Base-by-base conservation (phyloP, 2,888 invertebrate genomes). In the Megalurothrips usitatus region DNA sequence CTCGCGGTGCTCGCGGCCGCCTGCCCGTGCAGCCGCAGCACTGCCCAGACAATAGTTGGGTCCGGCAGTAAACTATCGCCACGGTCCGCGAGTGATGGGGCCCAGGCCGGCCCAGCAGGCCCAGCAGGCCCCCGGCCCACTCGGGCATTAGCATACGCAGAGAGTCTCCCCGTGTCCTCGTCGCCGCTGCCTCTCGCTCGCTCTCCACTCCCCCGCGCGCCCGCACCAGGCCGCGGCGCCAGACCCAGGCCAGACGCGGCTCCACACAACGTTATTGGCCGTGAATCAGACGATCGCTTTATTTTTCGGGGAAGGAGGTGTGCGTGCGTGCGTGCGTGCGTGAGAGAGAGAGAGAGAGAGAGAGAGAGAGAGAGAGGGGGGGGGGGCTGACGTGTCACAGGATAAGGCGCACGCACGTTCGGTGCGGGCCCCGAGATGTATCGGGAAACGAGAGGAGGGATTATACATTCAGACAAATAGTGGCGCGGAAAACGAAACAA, bases 401-500 rank as follows among this genome's bases (percentile, higher is more conserved):
- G 23, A 75, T 1, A 11, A 11, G 52, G 14, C 26, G 68, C 68
- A 58, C 17, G n/a, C 3, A 52, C 68, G 68, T 11, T 11, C n/a
- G n/a, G n/a, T n/a, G n/a, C n/a, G 58, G 19, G 58, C 58, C 19
- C 14, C 68, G 68, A 58, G 68, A 11, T 9, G 68, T 23, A 75
- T 75, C 68, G 68, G 68, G 17, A 58, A 75, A 26, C 58, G 58
- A 19, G 19, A 58, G 34, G 19, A 58, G 34, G 34, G n/a, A 75
- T 75, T 75, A 75, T 26, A 75, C 68, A 26, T 26, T 75, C 68
- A 75, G 68, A 75, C 68, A 75, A 75, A 75, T 75, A 75, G 68
- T 75, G 68, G 68, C 26, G 68, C 12, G 68, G 68, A 75, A 75
- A 75, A 75, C 68, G 68, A 75, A 75, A 75, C 23, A 75, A 26